These are phyloP conservation scores for Aphrocallistes beatrix DNA, from an alignment of 37 sponge, comb jelly and placozoan genomes.

Conservation along the genomic window DNA sequence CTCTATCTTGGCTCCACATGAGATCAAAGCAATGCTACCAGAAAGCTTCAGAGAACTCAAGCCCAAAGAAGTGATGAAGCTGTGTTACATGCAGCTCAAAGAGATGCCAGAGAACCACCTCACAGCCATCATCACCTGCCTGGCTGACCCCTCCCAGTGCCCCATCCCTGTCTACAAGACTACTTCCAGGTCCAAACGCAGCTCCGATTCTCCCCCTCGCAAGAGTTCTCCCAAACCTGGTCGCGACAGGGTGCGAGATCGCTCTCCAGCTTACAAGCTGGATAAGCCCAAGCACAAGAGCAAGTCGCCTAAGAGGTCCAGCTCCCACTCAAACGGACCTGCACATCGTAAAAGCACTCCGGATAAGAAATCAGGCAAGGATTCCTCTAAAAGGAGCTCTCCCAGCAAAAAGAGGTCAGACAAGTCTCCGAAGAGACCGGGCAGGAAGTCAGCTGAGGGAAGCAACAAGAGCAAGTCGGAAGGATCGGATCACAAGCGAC, in stretches of 20 bases:
- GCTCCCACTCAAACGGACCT: not conserved
- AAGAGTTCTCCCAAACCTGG: not conserved
- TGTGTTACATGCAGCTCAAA: constrained; percentile 1
- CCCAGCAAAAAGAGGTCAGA: not conserved
- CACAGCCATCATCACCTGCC: constrained; percentile 10
- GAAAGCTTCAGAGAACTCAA: not conserved
- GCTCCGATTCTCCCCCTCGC: not conserved
- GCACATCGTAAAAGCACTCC: not conserved
- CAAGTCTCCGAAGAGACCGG: not conserved
- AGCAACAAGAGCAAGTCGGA: not conserved
- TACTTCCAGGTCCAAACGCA: not conserved
- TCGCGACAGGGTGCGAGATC: not conserved
- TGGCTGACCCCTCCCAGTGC: not conserved
- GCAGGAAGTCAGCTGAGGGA: not conserved
- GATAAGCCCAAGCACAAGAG: not conserved
- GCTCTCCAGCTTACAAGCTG: not conserved
- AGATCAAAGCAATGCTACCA: not conserved
- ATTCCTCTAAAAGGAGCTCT: not conserved
- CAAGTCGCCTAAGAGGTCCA: not conserved
- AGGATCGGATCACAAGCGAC: not conserved
- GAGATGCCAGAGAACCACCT: constrained; percentile 10
- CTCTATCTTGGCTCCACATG: not conserved
- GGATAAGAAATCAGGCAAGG: not conserved
- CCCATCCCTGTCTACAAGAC: constrained; percentile 1
- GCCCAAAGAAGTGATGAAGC: constrained; percentile 8